Evolutionary conservation across 2,797 vertebrate species (phyloP), one percentile per base, ranked within the genome.

Genomic region (Enteromius unitaeniatus): DNA sequence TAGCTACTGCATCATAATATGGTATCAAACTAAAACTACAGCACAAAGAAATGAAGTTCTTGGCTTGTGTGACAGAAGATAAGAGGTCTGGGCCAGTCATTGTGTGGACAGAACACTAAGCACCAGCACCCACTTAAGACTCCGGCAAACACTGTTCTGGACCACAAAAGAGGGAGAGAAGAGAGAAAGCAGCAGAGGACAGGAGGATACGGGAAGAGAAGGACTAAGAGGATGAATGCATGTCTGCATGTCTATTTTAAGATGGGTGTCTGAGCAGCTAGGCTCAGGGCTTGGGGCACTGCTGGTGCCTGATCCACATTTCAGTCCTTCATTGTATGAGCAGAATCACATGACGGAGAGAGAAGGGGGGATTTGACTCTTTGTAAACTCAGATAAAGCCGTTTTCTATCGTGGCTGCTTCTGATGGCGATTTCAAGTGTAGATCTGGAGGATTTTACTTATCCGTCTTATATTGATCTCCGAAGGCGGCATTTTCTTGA

Each of bases 211-310:
- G 3, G 19, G 49, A 31, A 53, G 34, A 47, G 21, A 34, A 34
- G 51, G 45, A 64, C 34, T 47, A 37, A 64, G 58, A 45, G 75
- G 28, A 55, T 78, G 40, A 62, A 84, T 72, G 79, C 65, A 31
- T 65, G 79, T 85, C 85, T 72, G 79, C 49, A 49, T 55, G 79
- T 85, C 85, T 86, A 86, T 88, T 86, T 85, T 81, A 76, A 83
- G 83, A 83, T 28, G 37, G 58, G 67, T 45, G 77, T 83, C 31
- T 83, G 47, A 72, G 64, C 72, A 68, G 70, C 87, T 70, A 79
- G 45, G 82, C 31, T 65, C 53, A 14, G 53, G 42, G 85, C 87
- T 79, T 23, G 21, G 53, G 83, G 78, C 83, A 40, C 28, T 81
- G 64, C 74, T 45, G 45, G 77, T 86, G 82, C 83, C 78, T 77